A percentile compares a stretch with the other conserved stretches of the same genome.
Conservation (phyloP, 2,888 invertebrate genomes). For the Mechanitis mazaeus region DNA sequence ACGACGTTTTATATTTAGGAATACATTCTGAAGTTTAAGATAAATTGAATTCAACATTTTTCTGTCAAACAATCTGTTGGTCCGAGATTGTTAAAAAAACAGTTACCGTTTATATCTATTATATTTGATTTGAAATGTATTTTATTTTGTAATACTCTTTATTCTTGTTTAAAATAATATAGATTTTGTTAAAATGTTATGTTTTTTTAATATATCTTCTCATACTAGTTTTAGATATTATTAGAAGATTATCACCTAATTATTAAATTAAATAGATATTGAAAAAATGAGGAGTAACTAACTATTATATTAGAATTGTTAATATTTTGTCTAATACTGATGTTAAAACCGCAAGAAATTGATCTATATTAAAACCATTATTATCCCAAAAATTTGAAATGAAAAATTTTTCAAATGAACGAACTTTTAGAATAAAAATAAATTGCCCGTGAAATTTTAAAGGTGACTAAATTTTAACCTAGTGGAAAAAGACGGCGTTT, state of each 20-base stretch:
- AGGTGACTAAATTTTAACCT: constrained; percentile 23
- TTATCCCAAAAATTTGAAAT: constrained; percentile 17
- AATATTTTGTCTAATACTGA: too few species aligned
- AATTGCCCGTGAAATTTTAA: constrained; percentile 27
- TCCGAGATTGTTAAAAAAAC: constrained; percentile 5
- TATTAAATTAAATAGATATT: too few species aligned
- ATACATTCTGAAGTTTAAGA: constrained; percentile 31
- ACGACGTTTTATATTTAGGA: constrained; percentile 31
- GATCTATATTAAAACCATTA: constrained; percentile 14
- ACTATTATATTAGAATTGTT: too few species aligned
- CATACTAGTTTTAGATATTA: too few species aligned
- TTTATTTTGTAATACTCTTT: too few species aligned
- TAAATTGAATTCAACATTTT: constrained; percentile 35
- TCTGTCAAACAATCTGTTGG: constrained; percentile 18
- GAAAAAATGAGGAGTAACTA: too few species aligned
- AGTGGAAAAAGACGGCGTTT: constrained; percentile 19
- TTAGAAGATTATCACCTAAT: too few species aligned
- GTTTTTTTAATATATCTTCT: too few species aligned
- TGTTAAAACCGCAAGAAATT: constrained; percentile 11
- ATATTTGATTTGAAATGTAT: background rate
- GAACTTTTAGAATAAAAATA: constrained; percentile 24
- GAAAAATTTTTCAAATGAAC: constrained; percentile 23
- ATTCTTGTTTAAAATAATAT: too few species aligned
- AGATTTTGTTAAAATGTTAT: too few species aligned
- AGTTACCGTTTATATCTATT: background rate